Percentiles rank a stretch among this genome's conserved stretches.
These are phyloP conservation scores for Mamestra brassicae DNA, from an alignment of 2,888 invertebrate species.

Conservation along the genomic window DNA sequence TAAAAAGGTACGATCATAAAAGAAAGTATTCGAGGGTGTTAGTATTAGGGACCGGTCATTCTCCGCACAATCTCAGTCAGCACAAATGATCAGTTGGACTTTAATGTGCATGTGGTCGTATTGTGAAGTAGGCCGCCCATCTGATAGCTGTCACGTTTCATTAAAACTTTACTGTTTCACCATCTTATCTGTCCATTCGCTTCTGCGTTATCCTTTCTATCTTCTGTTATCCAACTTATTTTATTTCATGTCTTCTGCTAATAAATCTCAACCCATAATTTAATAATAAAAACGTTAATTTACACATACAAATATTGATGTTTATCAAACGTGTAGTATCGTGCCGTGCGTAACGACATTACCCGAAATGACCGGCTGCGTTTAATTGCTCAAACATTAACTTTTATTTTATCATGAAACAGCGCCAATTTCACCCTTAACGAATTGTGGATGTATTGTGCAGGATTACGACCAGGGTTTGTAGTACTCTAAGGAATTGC, in stretches of 20 bases:
- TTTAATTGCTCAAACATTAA: conserved; percentile 65
- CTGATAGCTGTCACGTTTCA: conserved; percentile 31
- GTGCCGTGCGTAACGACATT: conserved; percentile 45
- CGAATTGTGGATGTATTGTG: conserved; percentile 41
- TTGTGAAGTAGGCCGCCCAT: conserved; percentile 16
- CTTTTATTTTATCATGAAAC: conserved; percentile 65
- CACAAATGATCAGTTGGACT: conserved; percentile 39
- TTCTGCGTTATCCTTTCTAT: conserved; percentile 5
- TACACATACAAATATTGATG: conserved; percentile 31
- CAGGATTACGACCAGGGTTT: conserved; percentile 11
- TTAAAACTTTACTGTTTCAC: conserved; percentile 45
- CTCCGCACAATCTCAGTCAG: conserved; percentile 28
- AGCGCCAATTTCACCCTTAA: conserved; percentile 47
- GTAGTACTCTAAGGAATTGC: not conserved
- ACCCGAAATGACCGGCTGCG: conserved; percentile 55
- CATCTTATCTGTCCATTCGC: conserved; percentile 24
- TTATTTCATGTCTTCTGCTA: conserved; percentile 8
- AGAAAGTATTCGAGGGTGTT: conserved; percentile 5
- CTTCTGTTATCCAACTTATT: conserved; percentile 6
- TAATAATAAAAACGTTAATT: conserved; percentile 13
- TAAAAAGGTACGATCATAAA: conserved; percentile 32
- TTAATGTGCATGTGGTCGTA: conserved; percentile 28
- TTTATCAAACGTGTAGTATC: conserved; percentile 53
- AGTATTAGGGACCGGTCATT: not conserved
- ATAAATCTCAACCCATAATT: conserved; percentile 21